Percentiles rank a stretch among this genome's conserved stretches.
Conservation (phyloP, 2,113 vertebrate species). For the Atrichornis clamosus region DNA sequence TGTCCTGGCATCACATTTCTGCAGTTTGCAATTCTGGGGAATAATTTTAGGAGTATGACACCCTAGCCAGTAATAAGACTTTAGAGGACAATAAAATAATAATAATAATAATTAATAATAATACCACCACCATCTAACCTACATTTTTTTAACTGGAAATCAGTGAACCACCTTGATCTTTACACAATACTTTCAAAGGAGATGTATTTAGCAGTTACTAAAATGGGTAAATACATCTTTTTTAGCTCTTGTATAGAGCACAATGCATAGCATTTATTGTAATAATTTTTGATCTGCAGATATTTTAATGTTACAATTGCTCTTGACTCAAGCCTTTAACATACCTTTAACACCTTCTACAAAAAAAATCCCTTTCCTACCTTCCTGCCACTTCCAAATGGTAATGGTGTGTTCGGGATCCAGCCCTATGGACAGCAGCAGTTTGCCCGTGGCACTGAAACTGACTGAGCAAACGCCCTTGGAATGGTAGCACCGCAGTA, state of each 20-base stretch:
- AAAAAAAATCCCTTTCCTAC: conserved; percentile 58
- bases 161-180: background rate
- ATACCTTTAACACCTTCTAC: background rate
- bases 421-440: conserved; percentile 91
- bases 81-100: background rate
- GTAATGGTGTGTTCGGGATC: conserved; percentile 92
- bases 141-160: background rate
- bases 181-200: background rate
- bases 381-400: conserved; percentile 99
- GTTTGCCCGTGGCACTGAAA: conserved; percentile 96
- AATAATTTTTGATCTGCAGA: background rate
- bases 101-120: no score
- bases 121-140: no score
- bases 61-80: background rate
- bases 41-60: background rate
- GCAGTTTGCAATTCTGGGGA: background rate
- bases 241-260: background rate
- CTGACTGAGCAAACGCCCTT: conserved; percentile 94
- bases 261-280: background rate
- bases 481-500: conserved; percentile 91
- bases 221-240: background rate
- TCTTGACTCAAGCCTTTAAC: background rate
- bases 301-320: background rate
- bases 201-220: background rate
- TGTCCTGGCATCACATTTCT: background rate